Conservation (phyloP, 2,888 invertebrate species). For the Thecocarcelia acutangulata region DNA sequence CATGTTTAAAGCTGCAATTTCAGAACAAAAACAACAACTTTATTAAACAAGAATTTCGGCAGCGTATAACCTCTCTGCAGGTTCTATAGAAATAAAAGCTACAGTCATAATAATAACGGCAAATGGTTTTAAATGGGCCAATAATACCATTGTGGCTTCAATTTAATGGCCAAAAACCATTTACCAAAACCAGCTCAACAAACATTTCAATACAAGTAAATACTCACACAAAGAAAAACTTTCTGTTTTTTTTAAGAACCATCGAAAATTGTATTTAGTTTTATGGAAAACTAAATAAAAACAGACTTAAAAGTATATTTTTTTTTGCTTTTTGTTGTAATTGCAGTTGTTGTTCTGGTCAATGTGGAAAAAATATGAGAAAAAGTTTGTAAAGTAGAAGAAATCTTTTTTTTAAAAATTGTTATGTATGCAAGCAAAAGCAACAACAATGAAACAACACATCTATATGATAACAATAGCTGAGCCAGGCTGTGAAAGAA, state of each 20-base stretch:
- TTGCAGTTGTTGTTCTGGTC: constrained; percentile 35
- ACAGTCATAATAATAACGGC: not conserved
- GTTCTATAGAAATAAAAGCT: not conserved
- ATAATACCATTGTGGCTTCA: constrained; percentile 44
- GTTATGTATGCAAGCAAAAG: constrained; percentile 17
- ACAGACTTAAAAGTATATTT: constrained; percentile 30
- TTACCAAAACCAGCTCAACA: constrained; percentile 36
- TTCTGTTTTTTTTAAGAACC: not conserved
- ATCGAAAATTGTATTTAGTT: constrained; percentile 15
- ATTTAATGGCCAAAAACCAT: constrained; percentile 60
- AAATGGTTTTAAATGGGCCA: constrained; percentile 42
- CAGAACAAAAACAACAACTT: not conserved
- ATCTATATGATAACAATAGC: constrained; percentile 14
- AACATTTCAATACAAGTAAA: constrained; percentile 15
- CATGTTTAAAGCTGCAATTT: not conserved
- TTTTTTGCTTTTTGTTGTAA: constrained; percentile 1
- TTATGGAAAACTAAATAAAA: constrained; percentile 46
- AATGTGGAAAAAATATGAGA: not conserved
- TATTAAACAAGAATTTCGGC: constrained; percentile 12
- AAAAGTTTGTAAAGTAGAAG: constrained; percentile 54
- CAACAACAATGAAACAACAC: constrained; percentile 27
- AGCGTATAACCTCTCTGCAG: not conserved
- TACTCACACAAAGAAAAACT: constrained; percentile 6
- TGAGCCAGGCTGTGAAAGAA: constrained; percentile 16
- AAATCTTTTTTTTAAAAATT: constrained; percentile 52